phyloP scores from a whole-genome alignment of 2,888 invertebrate species.

The Hypomecis atomaria region DNA sequence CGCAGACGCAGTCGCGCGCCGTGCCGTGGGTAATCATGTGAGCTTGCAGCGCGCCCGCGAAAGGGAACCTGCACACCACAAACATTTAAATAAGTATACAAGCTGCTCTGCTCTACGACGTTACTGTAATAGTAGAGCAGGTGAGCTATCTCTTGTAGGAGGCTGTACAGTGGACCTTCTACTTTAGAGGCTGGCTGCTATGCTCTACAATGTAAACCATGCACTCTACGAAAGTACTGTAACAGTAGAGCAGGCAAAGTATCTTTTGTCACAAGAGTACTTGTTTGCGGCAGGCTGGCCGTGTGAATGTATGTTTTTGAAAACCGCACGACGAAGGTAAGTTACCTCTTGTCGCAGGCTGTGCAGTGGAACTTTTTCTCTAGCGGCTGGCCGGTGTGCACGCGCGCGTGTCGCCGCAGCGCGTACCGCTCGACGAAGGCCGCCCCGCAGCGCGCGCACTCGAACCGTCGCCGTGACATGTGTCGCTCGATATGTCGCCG shows the following conservation, averaged over 20 bases:
- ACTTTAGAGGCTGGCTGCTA: too few relatives aligned
- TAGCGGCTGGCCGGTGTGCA: conserved; percentile 78
- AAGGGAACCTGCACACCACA: conserved; percentile 60
- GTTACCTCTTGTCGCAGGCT: conserved; percentile 61
- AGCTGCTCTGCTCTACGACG: too few relatives aligned
- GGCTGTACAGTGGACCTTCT: too few relatives aligned
- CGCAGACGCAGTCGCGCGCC: conserved; percentile 24
- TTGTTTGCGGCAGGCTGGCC: too few relatives aligned
- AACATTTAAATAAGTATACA: not conserved
- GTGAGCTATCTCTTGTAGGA: too few relatives aligned
- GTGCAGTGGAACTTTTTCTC: conserved; percentile 79
- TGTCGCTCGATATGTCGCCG: conserved; percentile 75
- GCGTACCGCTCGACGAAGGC: conserved; percentile 82
- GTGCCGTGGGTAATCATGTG: conserved; percentile 72
- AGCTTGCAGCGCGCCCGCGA: conserved; percentile 57
- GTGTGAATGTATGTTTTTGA: too few relatives aligned
- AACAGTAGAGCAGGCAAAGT: too few relatives aligned
- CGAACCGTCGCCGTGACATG: conserved; percentile 57
- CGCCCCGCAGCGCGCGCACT: conserved; percentile 79
- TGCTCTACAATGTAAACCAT: too few relatives aligned
- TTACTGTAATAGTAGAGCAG: too few relatives aligned
- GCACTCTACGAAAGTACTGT: too few relatives aligned
- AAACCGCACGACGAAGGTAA: too few relatives aligned
- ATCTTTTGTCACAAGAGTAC: too few relatives aligned
- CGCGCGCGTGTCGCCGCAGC: conserved; percentile 77